Evolutionary conservation across 1,140 invertebrate genomes (phyloP), one percentile per base, ranked within the genome.

Genomic region (Drosophila seguyi): DNA sequence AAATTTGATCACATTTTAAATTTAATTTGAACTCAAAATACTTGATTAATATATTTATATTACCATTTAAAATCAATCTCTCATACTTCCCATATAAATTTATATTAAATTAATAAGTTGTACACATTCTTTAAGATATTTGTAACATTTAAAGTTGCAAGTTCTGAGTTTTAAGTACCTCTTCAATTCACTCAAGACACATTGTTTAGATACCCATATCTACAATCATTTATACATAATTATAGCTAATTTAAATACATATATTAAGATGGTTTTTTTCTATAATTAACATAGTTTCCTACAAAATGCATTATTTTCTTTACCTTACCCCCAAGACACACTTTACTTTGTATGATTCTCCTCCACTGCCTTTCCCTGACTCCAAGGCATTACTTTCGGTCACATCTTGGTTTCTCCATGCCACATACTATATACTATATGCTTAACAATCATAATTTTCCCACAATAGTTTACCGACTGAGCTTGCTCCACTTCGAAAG

Each of bases 361-460:
- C 8, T 39, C 22, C 38, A 16, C 7, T 7, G 22, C 25, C 13
- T 41, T 65, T 59, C 20, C 55, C 53, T 20, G 62, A 4, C 25
- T 18, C 29, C 29, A 1, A 13, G 42, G 57, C 29, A 27, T 29
- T 66, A 44, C 57, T 66, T 45, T 61, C 41, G 27, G 41, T 36
- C 61, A 34, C 56, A 65, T 34, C 13, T 22, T 3, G 14, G 61
- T 65, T 65, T 65, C 61, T 44, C 57, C 20, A 50, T 13, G 25
- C 47, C n/a, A 20, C 4, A 2, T 25, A 25, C 25, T 25, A 25
- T 25, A 25, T 25, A 25, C 25, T 25, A 25, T 22, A 16, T n/a
- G 25, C 10, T 31, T n/a, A 22, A 39, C 66, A 68, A 69, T 68
- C 45, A 68, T 69, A 38, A 25, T 69, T 57, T 71, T 71, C 68